Conservation (phyloP, 2,797 vertebrate species). For the Enteromius treurensis region DNA sequence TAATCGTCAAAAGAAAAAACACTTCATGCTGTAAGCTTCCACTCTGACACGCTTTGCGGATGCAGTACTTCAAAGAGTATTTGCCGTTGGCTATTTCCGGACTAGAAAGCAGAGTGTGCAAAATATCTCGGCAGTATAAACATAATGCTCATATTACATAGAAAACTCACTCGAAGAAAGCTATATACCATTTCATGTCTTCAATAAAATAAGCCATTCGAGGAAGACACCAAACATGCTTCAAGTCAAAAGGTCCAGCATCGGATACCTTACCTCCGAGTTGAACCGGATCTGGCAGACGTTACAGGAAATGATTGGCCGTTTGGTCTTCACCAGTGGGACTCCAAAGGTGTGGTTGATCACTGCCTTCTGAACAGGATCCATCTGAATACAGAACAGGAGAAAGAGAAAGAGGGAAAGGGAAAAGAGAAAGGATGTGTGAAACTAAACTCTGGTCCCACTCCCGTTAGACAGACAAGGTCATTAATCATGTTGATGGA, state of each 20-base stretch:
- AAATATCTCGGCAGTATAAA: slow-evolving; percentile 22
- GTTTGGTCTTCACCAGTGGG: slow-evolving; percentile 86
- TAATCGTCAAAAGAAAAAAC: slow-evolving; percentile 16
- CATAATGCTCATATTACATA: slow-evolving; percentile 33
- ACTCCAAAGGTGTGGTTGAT: slow-evolving; percentile 91
- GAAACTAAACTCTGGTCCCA: slow-evolving; percentile 47
- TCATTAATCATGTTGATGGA: slow-evolving; percentile 55
- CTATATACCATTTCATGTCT: background rate
- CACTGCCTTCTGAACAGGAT: slow-evolving; percentile 91
- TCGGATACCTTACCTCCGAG: slow-evolving; percentile 82
- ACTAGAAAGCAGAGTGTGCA: slow-evolving; percentile 41
- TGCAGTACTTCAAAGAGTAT: slow-evolving; percentile 38
- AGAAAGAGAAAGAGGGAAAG: slow-evolving; percentile 20
- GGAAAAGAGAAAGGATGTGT: slow-evolving; percentile 44
- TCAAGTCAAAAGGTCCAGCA: background rate
- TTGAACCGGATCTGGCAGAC: slow-evolving; percentile 97
- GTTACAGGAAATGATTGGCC: slow-evolving; percentile 93
- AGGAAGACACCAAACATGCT: background rate
- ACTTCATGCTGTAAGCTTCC: slow-evolving; percentile 26
- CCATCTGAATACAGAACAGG: slow-evolving; percentile 82
- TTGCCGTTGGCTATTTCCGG: slow-evolving; percentile 42
- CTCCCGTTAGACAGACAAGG: slow-evolving; percentile 40
- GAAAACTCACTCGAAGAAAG: slow-evolving; percentile 22
- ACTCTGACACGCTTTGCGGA: slow-evolving; percentile 25
- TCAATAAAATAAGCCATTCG: background rate